Percentiles rank a stretch among this genome's conserved stretches.
Conservation (phyloP, 2,113 vertebrate genomes). For the Psittacula cyanocephala region DNA sequence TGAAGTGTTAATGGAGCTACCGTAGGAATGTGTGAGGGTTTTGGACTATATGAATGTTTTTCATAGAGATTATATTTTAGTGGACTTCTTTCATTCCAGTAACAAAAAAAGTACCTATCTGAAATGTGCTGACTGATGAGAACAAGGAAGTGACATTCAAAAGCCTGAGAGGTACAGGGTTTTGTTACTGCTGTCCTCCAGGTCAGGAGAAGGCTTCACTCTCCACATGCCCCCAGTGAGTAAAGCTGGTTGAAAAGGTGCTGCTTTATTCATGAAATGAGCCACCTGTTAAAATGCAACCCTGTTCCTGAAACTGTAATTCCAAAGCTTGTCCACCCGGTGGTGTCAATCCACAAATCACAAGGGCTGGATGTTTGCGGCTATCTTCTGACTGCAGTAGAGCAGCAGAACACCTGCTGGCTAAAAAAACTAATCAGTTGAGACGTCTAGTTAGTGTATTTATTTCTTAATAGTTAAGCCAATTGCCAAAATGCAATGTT, state of each 20-base stretch:
- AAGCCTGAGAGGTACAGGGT: rapidly evolving
- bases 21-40: rapidly evolving
- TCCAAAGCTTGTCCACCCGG: not conserved
- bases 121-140: not conserved
- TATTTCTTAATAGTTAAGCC: not conserved
- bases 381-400: not conserved
- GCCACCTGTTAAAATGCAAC: rapidly evolving
- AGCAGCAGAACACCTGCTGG: not conserved
- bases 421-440: not conserved
- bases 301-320: not conserved
- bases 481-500: rapidly evolving
- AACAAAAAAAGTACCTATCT: not conserved
- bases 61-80: not conserved
- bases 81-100: not conserved
- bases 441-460: not conserved
- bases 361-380: rapidly evolving
- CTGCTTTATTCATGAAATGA: rapidly evolving
- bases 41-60: not conserved
- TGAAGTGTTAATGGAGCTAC: not conserved
- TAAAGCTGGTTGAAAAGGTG: not conserved
- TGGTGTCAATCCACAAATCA: not conserved
- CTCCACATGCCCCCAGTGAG: not conserved
- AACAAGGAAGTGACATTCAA: not conserved
- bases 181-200: not conserved
- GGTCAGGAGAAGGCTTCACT: not conserved